Base-by-base conservation (phyloP, 1,140 invertebrate genomes). In the Rhopalosiphum padi region DNA sequence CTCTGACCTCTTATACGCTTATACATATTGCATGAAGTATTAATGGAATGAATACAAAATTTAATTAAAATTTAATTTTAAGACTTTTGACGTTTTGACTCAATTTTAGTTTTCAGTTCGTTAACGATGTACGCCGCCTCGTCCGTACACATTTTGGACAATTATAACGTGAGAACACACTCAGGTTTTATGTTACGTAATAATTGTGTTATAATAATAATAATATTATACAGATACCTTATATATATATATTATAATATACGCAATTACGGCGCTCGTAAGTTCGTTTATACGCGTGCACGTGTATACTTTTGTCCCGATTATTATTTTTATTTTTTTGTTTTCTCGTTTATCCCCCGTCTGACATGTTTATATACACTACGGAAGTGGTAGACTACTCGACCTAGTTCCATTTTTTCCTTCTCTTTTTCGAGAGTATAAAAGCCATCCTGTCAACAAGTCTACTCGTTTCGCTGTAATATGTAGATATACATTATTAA, bases 301-400 rank as follows among this genome's bases (percentile, higher is more conserved):
- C 15, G 60, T n/a, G 4, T 68, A 68, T 68, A 68, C 60, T 68
- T n/a, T 68, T 68, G 30, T n/a, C 4, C 60, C 60, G 60, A 77
- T n/a, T 77, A 77, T 77, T n/a, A 77, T 77, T 48, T 48, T 48
- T 68, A 60, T 60, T 60, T 77, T 77, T 77, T 77, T 77, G 60
- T 77, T 77, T 77, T 77, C 15, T n/a, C 60, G n/a, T 77, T n/a
- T n/a, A n/a, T 77, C n/a, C 60, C 15, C n/a, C 15, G 30, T 4
- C 0, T n/a, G 30, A n/a, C 22, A n/a, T 68, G 30, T 77, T 77
- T 77, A 77, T 77, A 77, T 77, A 77, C n/a, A 77, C 30, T n/a
- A 2, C 5, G 60, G 60, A 77, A 77, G 60, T 77, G 60, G 15
- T 21, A 77, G n/a, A 77, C 60, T 35, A n/a, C 60, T 77, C n/a